Percentiles rank a stretch among this genome's conserved stretches.
Evolutionary conservation across 2,888 invertebrate species (phyloP).

Genomic region (Volucella zonaria): DNA sequence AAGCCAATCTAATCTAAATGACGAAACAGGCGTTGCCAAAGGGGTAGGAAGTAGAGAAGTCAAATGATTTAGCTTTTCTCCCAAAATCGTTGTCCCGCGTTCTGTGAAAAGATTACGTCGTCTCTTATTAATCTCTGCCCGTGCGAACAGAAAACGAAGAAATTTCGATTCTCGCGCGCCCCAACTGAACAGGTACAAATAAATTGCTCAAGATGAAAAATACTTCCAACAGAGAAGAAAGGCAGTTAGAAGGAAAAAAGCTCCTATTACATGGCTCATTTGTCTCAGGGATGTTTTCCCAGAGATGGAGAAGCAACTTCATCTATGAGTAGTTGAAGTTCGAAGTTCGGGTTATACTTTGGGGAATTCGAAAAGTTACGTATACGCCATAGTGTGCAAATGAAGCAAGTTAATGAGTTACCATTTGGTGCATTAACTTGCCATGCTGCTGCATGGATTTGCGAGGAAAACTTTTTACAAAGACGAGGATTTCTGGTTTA

Average conservation of each 20-base stretch:
- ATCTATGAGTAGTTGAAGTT: neutral
- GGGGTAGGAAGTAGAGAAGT: neutral
- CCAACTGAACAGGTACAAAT: constrained; percentile 56
- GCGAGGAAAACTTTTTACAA: constrained; percentile 22
- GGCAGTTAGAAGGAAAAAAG: constrained; percentile 12
- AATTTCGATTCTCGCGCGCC: constrained; percentile 51
- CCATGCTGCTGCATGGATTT: constrained; percentile 23
- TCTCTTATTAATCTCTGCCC: constrained; percentile 32
- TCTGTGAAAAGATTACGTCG: constrained; percentile 36
- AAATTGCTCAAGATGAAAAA: constrained; percentile 44
- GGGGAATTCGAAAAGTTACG: constrained; percentile 50
- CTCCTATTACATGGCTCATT: constrained; percentile 70
- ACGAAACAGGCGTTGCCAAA: constrained; percentile 36
- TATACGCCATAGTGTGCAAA: constrained; percentile 68
- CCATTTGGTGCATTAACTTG: constrained; percentile 50
- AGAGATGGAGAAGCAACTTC: constrained; percentile 45
- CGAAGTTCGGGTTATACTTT: constrained; percentile 24
- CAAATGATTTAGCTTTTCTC: constrained; percentile 50
- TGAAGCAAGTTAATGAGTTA: constrained; percentile 66
- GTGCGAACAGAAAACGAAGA: neutral
- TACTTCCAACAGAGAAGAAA: constrained; percentile 27
- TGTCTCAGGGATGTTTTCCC: constrained; percentile 9
- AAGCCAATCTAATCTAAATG: constrained; percentile 72
- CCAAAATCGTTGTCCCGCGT: constrained; percentile 35
- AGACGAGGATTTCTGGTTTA: constrained; percentile 4